These are phyloP conservation scores for Chrysodeixis includens DNA, from an alignment of 2,888 invertebrate genomes.

Conservation along the genomic window DNA sequence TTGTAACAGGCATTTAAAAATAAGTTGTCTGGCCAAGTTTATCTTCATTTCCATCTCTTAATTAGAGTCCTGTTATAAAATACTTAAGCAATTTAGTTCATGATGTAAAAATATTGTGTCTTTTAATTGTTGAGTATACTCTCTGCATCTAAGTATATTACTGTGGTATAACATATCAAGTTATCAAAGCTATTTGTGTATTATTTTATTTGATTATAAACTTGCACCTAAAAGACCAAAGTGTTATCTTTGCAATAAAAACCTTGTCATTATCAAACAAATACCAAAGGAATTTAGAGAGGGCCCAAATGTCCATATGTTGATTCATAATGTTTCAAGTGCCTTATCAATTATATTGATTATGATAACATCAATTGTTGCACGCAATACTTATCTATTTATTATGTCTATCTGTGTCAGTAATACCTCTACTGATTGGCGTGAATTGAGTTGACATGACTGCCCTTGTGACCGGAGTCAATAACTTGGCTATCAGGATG, in stretches of 20 bases:
- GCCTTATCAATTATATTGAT: constrained; percentile 28
- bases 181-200: too few species aligned
- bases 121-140: too few species aligned
- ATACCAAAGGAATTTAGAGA: not conserved
- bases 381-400: constrained; percentile 32
- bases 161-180: too few species aligned
- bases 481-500: constrained; percentile 1
- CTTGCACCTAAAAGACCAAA: too few species aligned
- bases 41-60: not conserved
- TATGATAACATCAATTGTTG: constrained; percentile 34
- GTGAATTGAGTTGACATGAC: constrained; percentile 43
- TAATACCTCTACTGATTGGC: constrained; percentile 36
- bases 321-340: constrained; percentile 23
- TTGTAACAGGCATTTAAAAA: not conserved
- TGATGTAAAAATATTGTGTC: too few species aligned
- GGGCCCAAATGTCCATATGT: constrained; percentile 23
- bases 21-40: not conserved
- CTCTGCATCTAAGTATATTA: too few species aligned
- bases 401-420: constrained; percentile 28
- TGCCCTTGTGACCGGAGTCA: constrained; percentile 30
- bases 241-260: not conserved
- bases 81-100: too few species aligned
- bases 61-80: not conserved
- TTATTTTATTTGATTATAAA: too few species aligned
- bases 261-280: not conserved